phyloP scores from a whole-genome alignment of 2,113 vertebrate species.

The Equus przewalskii region DNA sequence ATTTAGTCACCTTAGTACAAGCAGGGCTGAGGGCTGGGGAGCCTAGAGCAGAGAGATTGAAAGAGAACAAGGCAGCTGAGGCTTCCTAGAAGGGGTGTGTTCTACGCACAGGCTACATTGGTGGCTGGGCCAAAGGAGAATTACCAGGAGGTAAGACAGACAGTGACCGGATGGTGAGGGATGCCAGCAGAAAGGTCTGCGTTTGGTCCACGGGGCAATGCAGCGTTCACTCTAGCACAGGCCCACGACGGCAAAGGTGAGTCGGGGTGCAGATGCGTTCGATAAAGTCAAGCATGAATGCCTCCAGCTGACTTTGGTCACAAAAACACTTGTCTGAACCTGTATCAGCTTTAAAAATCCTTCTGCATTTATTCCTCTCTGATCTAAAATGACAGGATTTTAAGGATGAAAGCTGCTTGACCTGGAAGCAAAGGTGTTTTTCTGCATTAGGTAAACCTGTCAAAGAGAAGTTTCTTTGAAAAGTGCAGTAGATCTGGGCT shows the following conservation, averaged over 20 bases:
- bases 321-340: background rate
- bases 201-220: background rate
- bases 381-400: background rate
- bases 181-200: background rate
- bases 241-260: rapidly evolving
- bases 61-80: background rate
- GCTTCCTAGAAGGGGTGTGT: background rate
- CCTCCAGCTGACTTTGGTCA: background rate
- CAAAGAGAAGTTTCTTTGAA: slow-evolving; percentile 23
- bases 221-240: background rate
- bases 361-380: background rate
- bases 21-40: background rate
- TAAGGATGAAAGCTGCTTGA: slow-evolving; percentile 64
- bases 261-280: background rate
- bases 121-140: background rate
- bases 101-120: background rate
- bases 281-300: background rate
- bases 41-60: background rate
- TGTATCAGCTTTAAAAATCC: background rate
- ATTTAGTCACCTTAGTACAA: background rate
- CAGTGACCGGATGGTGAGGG: rapidly evolving
- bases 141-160: background rate
- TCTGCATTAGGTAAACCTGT: slow-evolving; percentile 49
- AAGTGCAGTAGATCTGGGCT: background rate
- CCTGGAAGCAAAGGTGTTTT: slow-evolving; percentile 72